Evolutionary conservation across 2,797 vertebrate species (phyloP), one percentile per base, ranked within the genome.

Genomic region (Anguilla marmorata): DNA sequence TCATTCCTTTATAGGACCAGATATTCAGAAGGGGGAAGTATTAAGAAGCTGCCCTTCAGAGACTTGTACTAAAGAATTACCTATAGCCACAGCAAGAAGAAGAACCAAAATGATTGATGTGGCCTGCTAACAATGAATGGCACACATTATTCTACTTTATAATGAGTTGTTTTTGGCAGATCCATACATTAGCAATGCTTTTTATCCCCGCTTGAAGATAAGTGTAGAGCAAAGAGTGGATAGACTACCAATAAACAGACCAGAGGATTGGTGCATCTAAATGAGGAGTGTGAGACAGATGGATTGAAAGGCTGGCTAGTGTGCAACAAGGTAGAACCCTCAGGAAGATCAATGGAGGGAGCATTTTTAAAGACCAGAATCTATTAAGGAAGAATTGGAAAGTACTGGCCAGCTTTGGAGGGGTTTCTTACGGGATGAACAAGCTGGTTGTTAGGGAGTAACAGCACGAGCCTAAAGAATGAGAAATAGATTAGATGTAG

Each of bases 11-110:
- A 82, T 63, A 11, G 76, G 86, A 80, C 24, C 50, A 79, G 69
- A 27, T 56, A 41, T 79, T 58, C 19, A 37, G 41, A 14, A 66
- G 63, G 37, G 41, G 27, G 60, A 37, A 45, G 19, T 88, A 76
- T 84, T 72, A 69, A 41, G 56, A 56, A 88, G 74, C 33, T 80
- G 86, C 90, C 89, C 87, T 89, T 91, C 91, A 89, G n/a, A 85
- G 27, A 91, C 89, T 91, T 90, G 89, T 90, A 92, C 90, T 91
- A 92, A 92, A 89, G 88, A 90, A 90, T 87, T 91, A 92, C 92
- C 88, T 89, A 89, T 89, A 90, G 92, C 91, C 90, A 91, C 91
- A 92, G 91, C 87, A 89, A 88, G 83, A 90, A 87, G 87, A 90
- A 89, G 89, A 86, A 4, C 72, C 30, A 6, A 12, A 66, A 37